Evolutionary conservation across 2,113 vertebrate genomes (phyloP), one percentile per base, ranked within the genome.

Genomic region (Boleophthalmus pectinirostris): DNA sequence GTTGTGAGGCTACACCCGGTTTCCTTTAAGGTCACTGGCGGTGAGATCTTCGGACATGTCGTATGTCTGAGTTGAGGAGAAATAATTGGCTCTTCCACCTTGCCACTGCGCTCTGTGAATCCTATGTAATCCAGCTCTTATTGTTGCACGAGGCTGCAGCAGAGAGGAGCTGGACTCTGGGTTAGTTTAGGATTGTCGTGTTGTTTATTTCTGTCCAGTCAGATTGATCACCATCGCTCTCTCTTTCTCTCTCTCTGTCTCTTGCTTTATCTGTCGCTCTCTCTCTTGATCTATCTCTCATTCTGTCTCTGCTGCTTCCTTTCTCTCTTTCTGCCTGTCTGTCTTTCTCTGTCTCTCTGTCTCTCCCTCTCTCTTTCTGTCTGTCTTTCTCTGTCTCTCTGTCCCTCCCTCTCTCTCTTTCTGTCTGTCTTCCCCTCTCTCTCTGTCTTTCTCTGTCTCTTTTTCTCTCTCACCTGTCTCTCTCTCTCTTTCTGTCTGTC

Each of bases 41-140:
- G 25, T 75, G 74, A 72, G 75, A 57, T 16, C 69, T 69, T 35
- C 65, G 24, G 65, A 43, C 64, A 79, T 56, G 56, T 69, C 72
- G 72, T 73, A 68, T 21, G 68, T 35, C 78, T 20, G 78, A 88
- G 84, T 58, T 51, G 78, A 83, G 78, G 71, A 85, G 70, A 77
- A 84, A 78, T 81, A 84, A 87, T 82, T 81, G 84, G 81, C 85
- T 90, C 84, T 72, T 75, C 80, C 81, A 78, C 60, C 74, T 79
- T 82, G 73, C 60, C 83, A 68, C 68, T 82, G 83, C 67, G 79
- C 25, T 72, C 63, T 73, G 73, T 72, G 57, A 72, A 83, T 86
- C 81, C 84, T 29, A 63, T 69, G 68, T 92, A 90, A 92, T 92
- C 89, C 87, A 24, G 66, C 64, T 79, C 47, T 89, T 82, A 85